Evolutionary conservation across 2,113 vertebrate species (phyloP), one percentile per base, ranked within the genome.

Genomic region (Hippocampus abdominalis): DNA sequence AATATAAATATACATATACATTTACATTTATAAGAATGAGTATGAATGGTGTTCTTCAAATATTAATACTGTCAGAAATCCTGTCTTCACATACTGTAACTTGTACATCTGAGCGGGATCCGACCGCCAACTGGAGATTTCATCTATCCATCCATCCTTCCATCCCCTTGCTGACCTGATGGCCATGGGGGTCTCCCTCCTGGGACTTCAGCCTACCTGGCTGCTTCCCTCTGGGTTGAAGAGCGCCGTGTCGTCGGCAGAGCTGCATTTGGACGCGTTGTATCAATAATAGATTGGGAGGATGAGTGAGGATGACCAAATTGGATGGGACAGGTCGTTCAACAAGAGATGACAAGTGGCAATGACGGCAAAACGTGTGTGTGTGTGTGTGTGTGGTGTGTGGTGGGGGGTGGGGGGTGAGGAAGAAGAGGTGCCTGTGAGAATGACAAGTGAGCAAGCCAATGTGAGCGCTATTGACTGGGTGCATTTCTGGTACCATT

Each of bases 281-380:
- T 87, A 90, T 91, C 80, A 89, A 91, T 91, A 90, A 89, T 91
- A 77, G 84, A 90, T 86, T 70, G 75, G 62, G 63, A 72, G 80
- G 74, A 80, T 84, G 71, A 86, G 77, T 83, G 67, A 79, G 77
- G 63, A 32, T 66, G 66, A 54, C 77, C 69, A 81, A 87, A 90
- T 86, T 62, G 75, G 80, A 84, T 73, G 76, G 81, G 89, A 87
- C 87, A 81, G 84, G 84, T 89, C 86, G 75, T 82, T 89, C 85
- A 89, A 83, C 77, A 78, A 82, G 74, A 87, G 79, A 85, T 78
- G 85, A 90, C 84, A 84, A 74, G 80, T 75, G 29, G 13, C 72
- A 79, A 71, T 64, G 76, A 81, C 66, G 70, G 68, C 69, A 49
- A 3, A 64, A 61, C 70, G 64, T 61, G 77, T 32, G 57, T 59